Conservation (phyloP, 2,888 invertebrate species). For the Polydrusus cervinus region DNA sequence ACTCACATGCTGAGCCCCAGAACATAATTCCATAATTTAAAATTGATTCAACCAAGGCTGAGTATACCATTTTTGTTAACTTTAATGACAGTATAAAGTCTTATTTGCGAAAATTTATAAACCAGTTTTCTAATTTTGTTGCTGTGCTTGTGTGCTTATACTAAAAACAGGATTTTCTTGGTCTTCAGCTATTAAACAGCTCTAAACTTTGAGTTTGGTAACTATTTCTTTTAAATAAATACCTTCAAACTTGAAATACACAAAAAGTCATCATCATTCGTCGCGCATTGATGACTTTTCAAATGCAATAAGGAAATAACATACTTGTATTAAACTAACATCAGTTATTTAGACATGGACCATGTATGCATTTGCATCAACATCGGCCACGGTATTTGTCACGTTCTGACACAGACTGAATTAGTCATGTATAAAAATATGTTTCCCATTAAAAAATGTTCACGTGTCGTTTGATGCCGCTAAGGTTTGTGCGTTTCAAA, state of each 20-base stretch:
- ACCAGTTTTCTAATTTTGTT: neutral
- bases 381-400: neutral
- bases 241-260: too few relatives aligned
- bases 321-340: too few relatives aligned
- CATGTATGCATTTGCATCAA: neutral
- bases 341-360: too few relatives aligned
- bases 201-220: too few relatives aligned
- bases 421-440: slow-evolving; percentile 8
- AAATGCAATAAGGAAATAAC: too few relatives aligned
- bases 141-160: too few relatives aligned
- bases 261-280: neutral
- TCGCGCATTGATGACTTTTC: too few relatives aligned
- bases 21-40: neutral
- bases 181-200: too few relatives aligned
- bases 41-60: neutral
- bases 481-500: slow-evolving; percentile 2
- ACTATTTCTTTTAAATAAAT: too few relatives aligned
- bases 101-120: neutral
- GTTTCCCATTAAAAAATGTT: slow-evolving; percentile 15
- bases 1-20: neutral
- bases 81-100: neutral
- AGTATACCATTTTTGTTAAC: neutral
- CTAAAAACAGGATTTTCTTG: too few relatives aligned
- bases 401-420: slow-evolving; percentile 6
- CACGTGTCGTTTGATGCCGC: neutral